Evolutionary conservation across 2,888 invertebrate genomes (phyloP), one percentile per base, ranked within the genome.

Genomic region (Acrobasis repandana): DNA sequence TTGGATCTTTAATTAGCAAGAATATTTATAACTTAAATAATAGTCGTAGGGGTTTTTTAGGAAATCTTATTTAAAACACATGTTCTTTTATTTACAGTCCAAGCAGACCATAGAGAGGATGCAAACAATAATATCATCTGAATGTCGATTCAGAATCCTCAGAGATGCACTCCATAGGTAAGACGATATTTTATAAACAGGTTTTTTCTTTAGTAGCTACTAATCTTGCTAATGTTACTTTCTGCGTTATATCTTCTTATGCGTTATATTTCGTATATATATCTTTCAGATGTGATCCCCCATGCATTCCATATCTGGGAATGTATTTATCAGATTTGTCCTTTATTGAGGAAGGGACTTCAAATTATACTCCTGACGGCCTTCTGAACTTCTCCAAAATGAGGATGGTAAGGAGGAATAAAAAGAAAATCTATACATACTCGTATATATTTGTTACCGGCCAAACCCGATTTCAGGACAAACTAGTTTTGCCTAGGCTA

Each of bases 351-450:
- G 98, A 98, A 88, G 97, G 98, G 36, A 97, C 97, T 3, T 96
- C 97, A 0, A 97, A 97, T 82, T 96, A 96, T 81, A 97, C 97
- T 0, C 96, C 97, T 2, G 97, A 98, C 67, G 95, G 96, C 60
- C 93, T 98, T 15, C 93, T 98, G 51, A 98, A 98, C 81, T 98
- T 98, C 86, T 97, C 98, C 8, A 98, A 98, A 88, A 97, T 98
- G 97, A 93, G 98, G 90, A 98, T 98, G 98, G 97, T 97, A 87
- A 80, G 85, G 48, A 67, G 48, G 15, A 11, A 15, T 9, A 8
- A 14, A 14, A 5, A n/a, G 43, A 43, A 10, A 43, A 5, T n/a
- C 6, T 28, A 28, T 28, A 28, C 28, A 28, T 28, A 28, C 8
- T 28, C 28, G 28, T 28, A 5, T 28, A n/a, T n/a, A n/a, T n/a